A percentile compares a stretch with the other conserved stretches of the same genome.
Conservation (phyloP, 2,113 vertebrate genomes). For the Cepphus grylle region DNA sequence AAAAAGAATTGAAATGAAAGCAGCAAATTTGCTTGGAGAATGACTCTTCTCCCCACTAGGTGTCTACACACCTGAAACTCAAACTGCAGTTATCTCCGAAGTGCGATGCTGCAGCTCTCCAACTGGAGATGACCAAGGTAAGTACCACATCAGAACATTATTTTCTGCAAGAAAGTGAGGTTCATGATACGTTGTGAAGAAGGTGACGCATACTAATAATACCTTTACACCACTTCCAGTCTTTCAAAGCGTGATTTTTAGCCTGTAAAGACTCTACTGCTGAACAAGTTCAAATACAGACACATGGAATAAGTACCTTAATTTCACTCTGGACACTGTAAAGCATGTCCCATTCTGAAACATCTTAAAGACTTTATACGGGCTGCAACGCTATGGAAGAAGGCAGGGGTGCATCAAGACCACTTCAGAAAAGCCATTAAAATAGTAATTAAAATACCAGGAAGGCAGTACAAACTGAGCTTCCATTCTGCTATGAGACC, state of each 20-base stretch:
- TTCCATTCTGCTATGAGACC: not conserved
- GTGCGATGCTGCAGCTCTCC: not conserved
- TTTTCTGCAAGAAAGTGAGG: not conserved
- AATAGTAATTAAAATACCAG: not conserved
- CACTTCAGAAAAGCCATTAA: not conserved
- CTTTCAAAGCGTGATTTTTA: not conserved
- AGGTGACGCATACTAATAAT: not conserved
- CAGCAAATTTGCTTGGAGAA: not conserved
- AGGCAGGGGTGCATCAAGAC: no score
- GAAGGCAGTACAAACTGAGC: not conserved
- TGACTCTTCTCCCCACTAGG: conserved; percentile 38
- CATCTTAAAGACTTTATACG: not conserved
- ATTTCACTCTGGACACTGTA: not conserved
- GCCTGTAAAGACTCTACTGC: not conserved
- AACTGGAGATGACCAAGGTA: not conserved
- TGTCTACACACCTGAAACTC: conserved; percentile 47
- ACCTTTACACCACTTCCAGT: not conserved
- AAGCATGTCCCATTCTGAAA: not conserved
- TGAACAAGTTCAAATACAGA: not conserved
- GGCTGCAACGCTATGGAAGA: not conserved
- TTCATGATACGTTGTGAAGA: not conserved
- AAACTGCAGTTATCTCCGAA: not conserved
- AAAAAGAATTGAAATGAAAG: not conserved
- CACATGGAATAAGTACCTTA: not conserved
- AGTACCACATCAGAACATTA: not conserved